These are phyloP conservation scores for Belgica antarctica DNA, from an alignment of 2,888 invertebrate species.

Conservation along the genomic window DNA sequence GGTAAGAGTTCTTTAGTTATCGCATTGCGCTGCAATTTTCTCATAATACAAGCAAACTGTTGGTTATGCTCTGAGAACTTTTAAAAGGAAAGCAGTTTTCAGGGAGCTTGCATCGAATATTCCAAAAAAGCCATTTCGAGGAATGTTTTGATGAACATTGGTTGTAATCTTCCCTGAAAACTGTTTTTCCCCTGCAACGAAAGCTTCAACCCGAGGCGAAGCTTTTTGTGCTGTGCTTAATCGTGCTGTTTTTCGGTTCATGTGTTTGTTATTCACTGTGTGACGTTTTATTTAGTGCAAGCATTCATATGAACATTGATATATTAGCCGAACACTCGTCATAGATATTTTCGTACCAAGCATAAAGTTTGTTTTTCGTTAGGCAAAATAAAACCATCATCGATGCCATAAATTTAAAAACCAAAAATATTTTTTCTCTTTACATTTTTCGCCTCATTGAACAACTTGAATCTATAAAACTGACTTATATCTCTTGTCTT, in stretches of 20 bases:
- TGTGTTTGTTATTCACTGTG: background rate
- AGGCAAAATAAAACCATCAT: background rate
- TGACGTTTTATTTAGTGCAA: conserved; percentile 7
- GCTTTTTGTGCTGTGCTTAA: background rate
- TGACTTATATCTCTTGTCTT: conserved; percentile 3
- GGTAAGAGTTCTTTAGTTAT: too few species aligned
- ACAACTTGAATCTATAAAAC: conserved; percentile 9
- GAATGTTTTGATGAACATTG: too few species aligned
- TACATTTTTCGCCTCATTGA: background rate
- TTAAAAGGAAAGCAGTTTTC: too few species aligned
- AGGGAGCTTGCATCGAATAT: too few species aligned
- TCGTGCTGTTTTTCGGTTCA: background rate
- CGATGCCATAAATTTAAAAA: background rate
- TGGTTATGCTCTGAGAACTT: too few species aligned
- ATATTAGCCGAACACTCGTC: background rate
- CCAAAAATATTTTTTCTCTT: background rate
- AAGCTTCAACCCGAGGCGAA: too few species aligned
- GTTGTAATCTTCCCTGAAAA: too few species aligned
- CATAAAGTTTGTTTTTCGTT: background rate
- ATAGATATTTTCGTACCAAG: background rate
- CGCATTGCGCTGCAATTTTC: too few species aligned
- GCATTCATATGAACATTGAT: background rate
- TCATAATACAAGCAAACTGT: too few species aligned
- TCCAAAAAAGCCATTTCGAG: too few species aligned
- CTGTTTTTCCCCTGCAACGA: too few species aligned